phyloP scores from a whole-genome alignment of 2,797 vertebrate genomes.

The Graptemys geographica region DNA sequence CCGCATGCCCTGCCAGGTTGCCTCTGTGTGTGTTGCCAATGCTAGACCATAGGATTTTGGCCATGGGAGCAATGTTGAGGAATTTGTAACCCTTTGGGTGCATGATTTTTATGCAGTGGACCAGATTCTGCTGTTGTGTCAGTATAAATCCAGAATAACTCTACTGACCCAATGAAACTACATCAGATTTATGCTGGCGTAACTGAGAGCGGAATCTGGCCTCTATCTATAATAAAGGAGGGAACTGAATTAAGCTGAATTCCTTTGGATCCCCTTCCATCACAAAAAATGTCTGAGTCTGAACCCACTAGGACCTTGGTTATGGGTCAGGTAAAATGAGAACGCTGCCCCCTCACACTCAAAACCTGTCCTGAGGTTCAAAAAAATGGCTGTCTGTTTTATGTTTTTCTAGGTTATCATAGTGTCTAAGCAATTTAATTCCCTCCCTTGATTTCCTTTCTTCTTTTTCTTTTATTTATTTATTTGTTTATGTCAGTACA shows the following conservation, averaged over 20 bases:
- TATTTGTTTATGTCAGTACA: neutral
- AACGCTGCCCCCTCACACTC: constrained; percentile 7
- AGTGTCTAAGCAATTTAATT: neutral
- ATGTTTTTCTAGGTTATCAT: neutral
- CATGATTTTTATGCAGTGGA: neutral
- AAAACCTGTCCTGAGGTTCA: neutral
- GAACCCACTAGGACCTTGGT: neutral
- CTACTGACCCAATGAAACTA: constrained; percentile 5
- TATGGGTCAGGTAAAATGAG: neutral
- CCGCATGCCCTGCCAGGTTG: neutral
- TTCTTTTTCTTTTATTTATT: neutral
- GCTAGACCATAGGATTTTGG: neutral
- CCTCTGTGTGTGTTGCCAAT: neutral
- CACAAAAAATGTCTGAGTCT: neutral
- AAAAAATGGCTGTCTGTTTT: neutral
- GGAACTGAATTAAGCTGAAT: constrained; percentile 51
- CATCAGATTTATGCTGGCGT: constrained; percentile 18
- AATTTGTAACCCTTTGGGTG: neutral
- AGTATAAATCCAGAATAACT: constrained; percentile 1
- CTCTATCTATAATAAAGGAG: neutral
- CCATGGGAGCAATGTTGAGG: neutral
- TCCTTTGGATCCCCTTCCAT: constrained; percentile 39
- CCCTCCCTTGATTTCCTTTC: neutral
- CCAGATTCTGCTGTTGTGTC: neutral
- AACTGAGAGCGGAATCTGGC: constrained; percentile 17